Percentiles rank a stretch among this genome's conserved stretches.
phyloP scores from a whole-genome alignment of 2,888 invertebrate species.

The Uloborus plumipes region DNA sequence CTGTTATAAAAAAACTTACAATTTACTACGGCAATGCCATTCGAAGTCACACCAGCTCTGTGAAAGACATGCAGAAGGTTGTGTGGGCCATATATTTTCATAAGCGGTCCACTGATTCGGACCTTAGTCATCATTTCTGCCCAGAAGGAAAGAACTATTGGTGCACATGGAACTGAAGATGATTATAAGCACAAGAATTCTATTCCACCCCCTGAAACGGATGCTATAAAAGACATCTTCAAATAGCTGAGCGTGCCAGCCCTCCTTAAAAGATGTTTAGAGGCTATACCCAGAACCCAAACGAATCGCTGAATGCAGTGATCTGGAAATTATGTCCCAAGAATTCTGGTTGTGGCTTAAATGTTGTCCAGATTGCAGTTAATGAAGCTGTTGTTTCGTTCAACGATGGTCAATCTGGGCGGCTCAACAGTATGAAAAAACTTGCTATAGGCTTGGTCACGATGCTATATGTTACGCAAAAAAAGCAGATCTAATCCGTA shows the following conservation, averaged over 20 bases:
- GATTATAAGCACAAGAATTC: background rate
- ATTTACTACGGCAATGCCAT: slow-evolving; percentile 11
- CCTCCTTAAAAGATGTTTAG: slow-evolving; percentile 6
- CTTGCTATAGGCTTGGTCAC: too few species aligned
- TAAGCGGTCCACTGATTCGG: background rate
- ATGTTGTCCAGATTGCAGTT: slow-evolving; percentile 2
- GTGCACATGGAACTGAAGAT: background rate
- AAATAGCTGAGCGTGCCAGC: background rate
- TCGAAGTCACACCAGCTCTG: background rate
- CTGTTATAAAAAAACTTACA: background rate
- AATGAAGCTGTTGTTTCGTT: slow-evolving; percentile 13
- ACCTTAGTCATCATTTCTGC: slow-evolving; percentile 1
- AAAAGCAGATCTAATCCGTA: too few species aligned
- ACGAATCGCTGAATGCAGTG: slow-evolving; percentile 16
- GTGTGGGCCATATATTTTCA: slow-evolving; percentile 21
- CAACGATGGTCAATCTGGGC: slow-evolving; percentile 11
- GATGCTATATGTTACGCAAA: too few species aligned
- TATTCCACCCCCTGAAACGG: background rate
- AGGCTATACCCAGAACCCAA: slow-evolving; percentile 18
- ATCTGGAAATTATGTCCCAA: slow-evolving; percentile 32
- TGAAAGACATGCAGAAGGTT: background rate
- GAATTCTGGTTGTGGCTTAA: background rate
- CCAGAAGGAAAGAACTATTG: slow-evolving; percentile 3
- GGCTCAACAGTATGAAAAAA: background rate
- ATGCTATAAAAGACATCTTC: background rate